These are phyloP conservation scores for Cetoscarus ocellatus DNA, from an alignment of 2,797 vertebrate species.

Conservation along the genomic window DNA sequence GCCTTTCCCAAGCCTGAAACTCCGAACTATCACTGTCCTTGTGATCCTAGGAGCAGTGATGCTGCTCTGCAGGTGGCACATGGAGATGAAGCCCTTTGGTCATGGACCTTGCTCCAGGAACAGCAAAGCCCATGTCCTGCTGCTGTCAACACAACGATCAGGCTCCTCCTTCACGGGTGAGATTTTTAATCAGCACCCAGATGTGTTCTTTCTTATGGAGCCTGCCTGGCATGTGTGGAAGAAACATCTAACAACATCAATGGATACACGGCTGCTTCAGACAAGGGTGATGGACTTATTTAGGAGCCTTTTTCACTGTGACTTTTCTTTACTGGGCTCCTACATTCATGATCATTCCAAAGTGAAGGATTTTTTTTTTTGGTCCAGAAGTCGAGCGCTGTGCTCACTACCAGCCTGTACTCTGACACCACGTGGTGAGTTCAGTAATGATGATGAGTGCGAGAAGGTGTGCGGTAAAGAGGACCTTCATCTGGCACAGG, in stretches of 20 bases:
- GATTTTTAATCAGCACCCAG: conserved; percentile 94
- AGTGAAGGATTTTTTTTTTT: conserved; percentile 91
- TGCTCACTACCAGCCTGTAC: conserved; percentile 91
- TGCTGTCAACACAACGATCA: conserved; percentile 95
- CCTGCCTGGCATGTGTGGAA: conserved; percentile 95
- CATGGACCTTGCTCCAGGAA: conserved; percentile 47
- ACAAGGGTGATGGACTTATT: conserved; percentile 91
- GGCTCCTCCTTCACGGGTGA: conserved; percentile 96
- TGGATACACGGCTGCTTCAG: conserved; percentile 76
- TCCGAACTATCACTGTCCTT: too few relatives aligned
- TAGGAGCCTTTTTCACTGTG: conserved; percentile 89
- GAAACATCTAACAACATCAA: conserved; percentile 74
- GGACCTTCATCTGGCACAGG: conserved; percentile 80
- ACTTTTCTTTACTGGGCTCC: conserved; percentile 92
- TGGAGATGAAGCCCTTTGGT: conserved; percentile 60
- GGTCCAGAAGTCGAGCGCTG: conserved; percentile 91
- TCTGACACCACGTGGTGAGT: conserved; percentile 79
- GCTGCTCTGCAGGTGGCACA: conserved; percentile 85
- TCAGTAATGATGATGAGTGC: conserved; percentile 87
- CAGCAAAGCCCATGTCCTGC: conserved; percentile 89
- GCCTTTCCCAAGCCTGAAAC: too few relatives aligned
- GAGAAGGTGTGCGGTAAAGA: conserved; percentile 76
- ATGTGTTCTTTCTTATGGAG: conserved; percentile 97
- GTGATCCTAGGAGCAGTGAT: conserved; percentile 85
- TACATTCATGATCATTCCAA: conserved; percentile 88